These are phyloP conservation scores for Mimas tiliae DNA, from an alignment of 2,888 invertebrate species.

Conservation along the genomic window DNA sequence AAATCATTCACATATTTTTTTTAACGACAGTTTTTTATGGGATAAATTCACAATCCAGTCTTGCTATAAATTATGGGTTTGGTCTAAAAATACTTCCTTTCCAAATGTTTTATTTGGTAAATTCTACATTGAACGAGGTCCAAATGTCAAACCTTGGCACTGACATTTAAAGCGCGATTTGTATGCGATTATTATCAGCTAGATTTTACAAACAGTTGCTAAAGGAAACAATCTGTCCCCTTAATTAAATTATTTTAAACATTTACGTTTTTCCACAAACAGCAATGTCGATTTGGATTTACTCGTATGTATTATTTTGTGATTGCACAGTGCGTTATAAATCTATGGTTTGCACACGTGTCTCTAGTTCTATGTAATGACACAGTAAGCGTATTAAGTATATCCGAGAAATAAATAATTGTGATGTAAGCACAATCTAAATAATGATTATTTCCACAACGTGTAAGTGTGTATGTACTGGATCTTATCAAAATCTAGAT, in stretches of 20 bases:
- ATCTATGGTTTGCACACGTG: too few species aligned
- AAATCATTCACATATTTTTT: neutral
- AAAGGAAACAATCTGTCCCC: neutral
- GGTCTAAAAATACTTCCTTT: neutral
- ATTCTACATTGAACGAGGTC: neutral
- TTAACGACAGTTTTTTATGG: neutral
- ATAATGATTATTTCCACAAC: too few species aligned
- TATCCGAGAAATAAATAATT: too few species aligned
- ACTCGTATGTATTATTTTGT: too few species aligned
- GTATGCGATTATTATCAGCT: neutral
- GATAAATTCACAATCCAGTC: neutral
- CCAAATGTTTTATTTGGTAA: neutral
- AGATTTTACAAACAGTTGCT: neutral
- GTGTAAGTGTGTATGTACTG: too few species aligned
- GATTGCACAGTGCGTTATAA: too few species aligned
- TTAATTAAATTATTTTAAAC: neutral
- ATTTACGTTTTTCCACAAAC: neutral
- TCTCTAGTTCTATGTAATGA: too few species aligned
- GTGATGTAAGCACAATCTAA: too few species aligned
- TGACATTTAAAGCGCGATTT: conserved; percentile 1
- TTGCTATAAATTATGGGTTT: neutral
- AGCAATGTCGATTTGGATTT: neutral
- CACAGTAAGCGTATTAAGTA: too few species aligned
- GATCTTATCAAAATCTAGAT: too few species aligned
- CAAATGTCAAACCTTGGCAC: neutral